Percentiles rank a stretch among this genome's conserved stretches.
Conservation (phyloP, 2,113 vertebrate species). For the Atlantisia rogersi region DNA sequence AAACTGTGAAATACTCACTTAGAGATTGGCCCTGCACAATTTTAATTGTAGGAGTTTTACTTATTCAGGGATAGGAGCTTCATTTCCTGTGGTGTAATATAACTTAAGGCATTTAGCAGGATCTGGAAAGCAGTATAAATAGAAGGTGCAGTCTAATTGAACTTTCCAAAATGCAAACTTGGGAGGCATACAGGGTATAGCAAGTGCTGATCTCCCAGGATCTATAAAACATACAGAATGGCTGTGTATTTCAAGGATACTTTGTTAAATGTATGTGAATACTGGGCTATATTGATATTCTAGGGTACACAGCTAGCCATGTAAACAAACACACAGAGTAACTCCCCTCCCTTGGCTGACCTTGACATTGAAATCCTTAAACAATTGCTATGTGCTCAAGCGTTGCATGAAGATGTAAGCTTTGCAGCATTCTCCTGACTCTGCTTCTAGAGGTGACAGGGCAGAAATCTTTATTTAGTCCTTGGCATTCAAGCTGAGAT, state of each 20-base stretch:
- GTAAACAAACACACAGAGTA: neutral
- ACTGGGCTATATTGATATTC: neutral
- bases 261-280: neutral
- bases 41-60: neutral
- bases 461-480: constrained; percentile 15
- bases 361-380: neutral
- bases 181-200: neutral
- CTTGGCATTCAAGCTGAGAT: neutral
- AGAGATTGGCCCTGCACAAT: neutral
- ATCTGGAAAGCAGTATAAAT: neutral
- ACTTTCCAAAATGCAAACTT: neutral
- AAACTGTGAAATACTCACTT: neutral
- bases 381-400: neutral
- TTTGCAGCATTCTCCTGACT: neutral
- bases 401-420: neutral
- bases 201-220: neutral
- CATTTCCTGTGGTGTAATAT: neutral
- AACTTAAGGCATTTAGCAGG: neutral
- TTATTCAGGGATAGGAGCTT: neutral
- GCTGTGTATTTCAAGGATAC: neutral
- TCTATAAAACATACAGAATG: neutral
- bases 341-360: neutral
- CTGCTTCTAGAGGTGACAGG: neutral
- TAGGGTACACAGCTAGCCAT: neutral
- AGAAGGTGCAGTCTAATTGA: neutral